Base-by-base conservation (phyloP, 2,113 vertebrate genomes). In the Anguilla rostrata region DNA sequence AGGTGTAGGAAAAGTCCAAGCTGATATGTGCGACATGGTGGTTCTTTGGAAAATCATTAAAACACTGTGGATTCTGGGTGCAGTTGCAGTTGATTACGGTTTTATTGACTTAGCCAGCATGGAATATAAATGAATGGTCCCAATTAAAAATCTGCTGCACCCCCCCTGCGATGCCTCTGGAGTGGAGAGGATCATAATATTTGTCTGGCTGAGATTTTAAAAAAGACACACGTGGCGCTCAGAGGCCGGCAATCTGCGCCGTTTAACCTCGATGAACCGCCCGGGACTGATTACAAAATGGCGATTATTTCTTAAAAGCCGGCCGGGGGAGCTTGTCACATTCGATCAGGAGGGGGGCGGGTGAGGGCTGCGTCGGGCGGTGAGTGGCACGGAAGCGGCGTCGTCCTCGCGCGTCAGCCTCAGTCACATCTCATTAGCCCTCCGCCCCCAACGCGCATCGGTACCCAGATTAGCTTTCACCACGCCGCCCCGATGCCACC, bases 91-190 rank as follows among this genome's bases (percentile, higher is more conserved):
- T 84, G 66, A 79, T 4, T 84, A n/a, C 56, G 57, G 34, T 80
- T 87, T 87, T 60, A 87, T 88, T 85, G 89, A 85, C 88, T 92
- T 83, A 90, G 91, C 88, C 87, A 89, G 88, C 83, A 15, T 88
- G 71, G 92, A 86, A 91, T 88, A 89, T 90, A 89, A 93, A 92
- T 93, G 90, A 94, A 92, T 91, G 20, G 89, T 53, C 53, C 81
- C 90, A 90, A 90, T 92, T 92, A 93, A 85, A 92, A 92, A 94
- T 93, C 92, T 94, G 94, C 89, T 90, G 87, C 75, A 89, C 84
- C 90, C 89, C 87, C 53, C 60, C 60, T 1, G 88, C 82, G 66
- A 86, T 89, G 90, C 90, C 91, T 90, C 88, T 86, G 90, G 87
- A 87, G 82, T 89, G 87, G 89, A 85, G 82, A 86, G 89, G 90